Percentiles rank a stretch among this genome's conserved stretches.
Evolutionary conservation across 2,797 vertebrate species (phyloP).

Genomic region (Muscicapa striata): DNA sequence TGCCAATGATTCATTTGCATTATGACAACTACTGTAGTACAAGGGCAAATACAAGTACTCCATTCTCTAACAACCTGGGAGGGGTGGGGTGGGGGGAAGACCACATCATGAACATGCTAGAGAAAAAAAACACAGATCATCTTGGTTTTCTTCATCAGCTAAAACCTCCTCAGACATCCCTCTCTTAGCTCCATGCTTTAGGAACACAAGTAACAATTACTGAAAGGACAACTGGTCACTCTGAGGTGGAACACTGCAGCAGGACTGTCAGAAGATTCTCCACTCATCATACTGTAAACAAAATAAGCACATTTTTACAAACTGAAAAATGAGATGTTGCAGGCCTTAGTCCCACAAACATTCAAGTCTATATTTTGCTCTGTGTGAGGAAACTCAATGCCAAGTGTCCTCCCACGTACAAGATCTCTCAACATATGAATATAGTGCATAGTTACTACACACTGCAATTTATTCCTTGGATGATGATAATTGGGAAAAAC

Average conservation of each 20-base stretch:
- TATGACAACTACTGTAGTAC: background rate
- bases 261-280: background rate
- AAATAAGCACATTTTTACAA: background rate
- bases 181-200: background rate
- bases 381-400: background rate
- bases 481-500: background rate
- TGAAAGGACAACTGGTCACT: background rate
- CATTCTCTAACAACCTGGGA: background rate
- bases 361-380: background rate
- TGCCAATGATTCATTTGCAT: background rate
- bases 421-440: background rate
- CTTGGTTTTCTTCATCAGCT: background rate
- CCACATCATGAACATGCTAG: background rate
- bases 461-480: background rate
- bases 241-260: background rate
- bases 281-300: background rate
- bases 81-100: accelerated
- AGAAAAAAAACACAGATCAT: background rate
- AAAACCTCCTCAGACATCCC: background rate
- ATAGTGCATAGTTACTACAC: background rate
- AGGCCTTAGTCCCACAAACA: background rate
- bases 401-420: background rate
- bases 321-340: background rate
- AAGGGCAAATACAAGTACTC: background rate
- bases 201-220: background rate